phyloP scores from a whole-genome alignment of 1,140 invertebrate species.

The Drosophila tani region DNA sequence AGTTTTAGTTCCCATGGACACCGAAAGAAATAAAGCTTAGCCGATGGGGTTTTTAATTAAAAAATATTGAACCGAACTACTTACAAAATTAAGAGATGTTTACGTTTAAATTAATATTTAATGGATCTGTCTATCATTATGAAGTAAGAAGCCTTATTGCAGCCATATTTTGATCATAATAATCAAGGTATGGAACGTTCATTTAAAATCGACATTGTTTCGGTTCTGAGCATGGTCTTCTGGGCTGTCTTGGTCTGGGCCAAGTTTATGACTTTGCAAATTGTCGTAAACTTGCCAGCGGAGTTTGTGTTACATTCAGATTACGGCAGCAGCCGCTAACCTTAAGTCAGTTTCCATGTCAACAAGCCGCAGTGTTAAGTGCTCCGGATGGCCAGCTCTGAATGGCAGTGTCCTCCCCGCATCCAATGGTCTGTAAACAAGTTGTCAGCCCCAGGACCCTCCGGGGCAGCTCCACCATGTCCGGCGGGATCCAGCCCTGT shows the following conservation, averaged over 20 bases:
- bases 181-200: background rate
- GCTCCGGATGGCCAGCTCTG: conserved; percentile 29
- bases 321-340: conserved; percentile 50
- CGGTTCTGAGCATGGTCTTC: conserved; percentile 13
- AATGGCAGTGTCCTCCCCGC: conserved; percentile 34
- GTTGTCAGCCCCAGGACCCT: conserved; percentile 17
- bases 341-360: conserved; percentile 74
- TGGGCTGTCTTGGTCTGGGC: conserved; percentile 27
- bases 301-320: conserved; percentile 67
- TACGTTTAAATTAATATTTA: too few relatives aligned
- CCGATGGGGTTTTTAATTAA: too few relatives aligned
- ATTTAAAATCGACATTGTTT: conserved; percentile 1
- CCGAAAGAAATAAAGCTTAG: background rate
- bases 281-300: conserved; percentile 64
- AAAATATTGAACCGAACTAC: too few relatives aligned
- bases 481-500: conserved; percentile 1
- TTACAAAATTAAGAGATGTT: too few relatives aligned
- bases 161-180: background rate
- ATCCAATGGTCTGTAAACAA: conserved; percentile 69
- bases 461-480: background rate
- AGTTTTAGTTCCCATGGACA: conserved; percentile 2
- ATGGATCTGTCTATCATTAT: too few relatives aligned
- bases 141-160: too few relatives aligned
- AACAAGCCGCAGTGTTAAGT: conserved; percentile 60
- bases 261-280: conserved; percentile 68